phyloP scores from a whole-genome alignment of 2,113 vertebrate species.

The Atherinomorus stipes region DNA sequence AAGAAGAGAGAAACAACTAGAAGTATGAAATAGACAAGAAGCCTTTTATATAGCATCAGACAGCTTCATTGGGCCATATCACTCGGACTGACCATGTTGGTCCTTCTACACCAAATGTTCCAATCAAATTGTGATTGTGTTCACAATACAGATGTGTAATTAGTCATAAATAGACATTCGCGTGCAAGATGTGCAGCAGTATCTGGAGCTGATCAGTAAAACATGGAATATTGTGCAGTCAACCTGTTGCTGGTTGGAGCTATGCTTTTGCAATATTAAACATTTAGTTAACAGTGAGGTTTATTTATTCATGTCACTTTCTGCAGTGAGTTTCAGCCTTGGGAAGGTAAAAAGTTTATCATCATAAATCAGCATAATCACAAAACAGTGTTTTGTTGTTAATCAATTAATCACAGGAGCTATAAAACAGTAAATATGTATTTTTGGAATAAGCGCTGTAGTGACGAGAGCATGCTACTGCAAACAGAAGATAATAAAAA shows the following conservation, averaged over 20 bases:
- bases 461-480: no score
- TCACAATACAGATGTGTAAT: conserved; percentile 8
- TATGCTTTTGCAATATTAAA: conserved; percentile 26
- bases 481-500: no score
- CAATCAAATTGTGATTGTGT: conserved; percentile 41
- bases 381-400: background rate
- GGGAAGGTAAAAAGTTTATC: background rate
- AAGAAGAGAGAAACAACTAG: background rate
- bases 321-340: background rate
- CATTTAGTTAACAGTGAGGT: conserved; percentile 8
- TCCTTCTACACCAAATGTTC: conserved; percentile 47
- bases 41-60: no score
- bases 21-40: no score
- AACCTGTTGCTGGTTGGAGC: background rate
- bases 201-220: background rate
- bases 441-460: no score
- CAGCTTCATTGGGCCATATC: no score
- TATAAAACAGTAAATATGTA: no score
- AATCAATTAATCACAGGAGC: no score
- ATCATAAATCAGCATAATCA: background rate
- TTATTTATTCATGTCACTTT: background rate
- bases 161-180: conserved; percentile 27
- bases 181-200: background rate
- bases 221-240: background rate
- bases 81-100: background rate